Evolutionary conservation across 2,797 vertebrate species (phyloP).

Genomic region (Enteromius paludinosus): DNA sequence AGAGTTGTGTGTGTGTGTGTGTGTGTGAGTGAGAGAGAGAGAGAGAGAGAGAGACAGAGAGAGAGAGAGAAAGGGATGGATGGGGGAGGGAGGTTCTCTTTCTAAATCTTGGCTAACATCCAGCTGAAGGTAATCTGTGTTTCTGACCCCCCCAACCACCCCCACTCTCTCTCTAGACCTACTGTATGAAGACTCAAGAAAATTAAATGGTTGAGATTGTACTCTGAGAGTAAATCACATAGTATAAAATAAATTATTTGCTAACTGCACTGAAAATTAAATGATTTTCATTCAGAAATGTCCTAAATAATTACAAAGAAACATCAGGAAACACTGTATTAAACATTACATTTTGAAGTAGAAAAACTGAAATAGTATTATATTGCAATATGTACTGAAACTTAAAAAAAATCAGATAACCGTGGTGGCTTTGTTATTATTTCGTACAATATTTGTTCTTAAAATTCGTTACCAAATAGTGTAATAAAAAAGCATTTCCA

Average conservation of each 20-base stretch:
- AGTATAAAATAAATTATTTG: background rate
- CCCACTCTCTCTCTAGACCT: too few relatives aligned
- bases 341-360: background rate
- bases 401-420: background rate
- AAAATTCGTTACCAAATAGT: background rate
- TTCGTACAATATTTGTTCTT: background rate
- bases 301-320: background rate
- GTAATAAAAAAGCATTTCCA: background rate
- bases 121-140: slow-evolving; percentile 21
- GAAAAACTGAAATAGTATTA: background rate
- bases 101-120: slow-evolving; percentile 16
- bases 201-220: slow-evolving; percentile 15
- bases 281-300: background rate
- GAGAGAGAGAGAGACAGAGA: background rate
- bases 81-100: background rate
- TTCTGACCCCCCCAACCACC: too few relatives aligned
- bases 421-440: background rate
- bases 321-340: background rate
- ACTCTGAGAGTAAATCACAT: background rate
- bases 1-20: slow-evolving; percentile 59
- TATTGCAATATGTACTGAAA: background rate
- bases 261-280: background rate
- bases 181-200: background rate
- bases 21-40: background rate
- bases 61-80: background rate